Base-by-base conservation (phyloP, 2,888 invertebrate genomes). In the Diabrotica balteata region DNA sequence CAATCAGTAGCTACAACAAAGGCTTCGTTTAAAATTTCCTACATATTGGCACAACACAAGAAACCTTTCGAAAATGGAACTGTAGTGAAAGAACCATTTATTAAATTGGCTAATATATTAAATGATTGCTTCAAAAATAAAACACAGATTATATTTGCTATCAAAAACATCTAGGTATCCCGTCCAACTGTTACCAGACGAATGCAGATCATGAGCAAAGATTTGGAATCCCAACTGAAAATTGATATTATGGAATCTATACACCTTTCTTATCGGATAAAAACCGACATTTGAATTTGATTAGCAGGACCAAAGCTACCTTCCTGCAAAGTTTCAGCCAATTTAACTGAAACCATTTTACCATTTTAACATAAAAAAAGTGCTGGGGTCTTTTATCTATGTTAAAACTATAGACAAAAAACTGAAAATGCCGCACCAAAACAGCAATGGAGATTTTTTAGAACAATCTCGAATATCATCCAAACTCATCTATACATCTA, bases 1-100 rank as follows among this genome's bases (percentile, higher is more conserved):
- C 50, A 50, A 50, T 50, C n/a, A 50, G n/a, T 10, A 50, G 50
- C 11, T 50, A n/a, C 50, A 50, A 50, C 11, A n/a, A 50, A n/a
- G 7, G 11, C 50, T 3, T 50, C 50, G n/a, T 50, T 50, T 50
- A 50, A 50, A 50, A 50, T 50, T 10, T 50, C n/a, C n/a, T 50
- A 50, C 2, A 50, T 50, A 50, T 4, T 50, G 50, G 50, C 50
- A n/a, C 8, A 50, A 50, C 50, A 50, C n/a, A 50, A 50, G n/a
- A 50, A 50, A 50, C 50, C 4, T 7, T 50, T 50, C n/a, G 50
- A 50, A 50, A 5, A 4, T 4, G 50, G 50, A 50, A 10, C 11
- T 8, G n/a, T n/a, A 10, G n/a, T 50, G n/a, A 50, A 50, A n/a
- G n/a, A 50, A n/a, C 4, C 11, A 7, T 50, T 50, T 50, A 50